Percentiles rank a stretch among this genome's conserved stretches.
These are phyloP conservation scores for Microcebus lehilahytsara DNA, from an alignment of 2,113 vertebrate genomes.

Conservation along the genomic window DNA sequence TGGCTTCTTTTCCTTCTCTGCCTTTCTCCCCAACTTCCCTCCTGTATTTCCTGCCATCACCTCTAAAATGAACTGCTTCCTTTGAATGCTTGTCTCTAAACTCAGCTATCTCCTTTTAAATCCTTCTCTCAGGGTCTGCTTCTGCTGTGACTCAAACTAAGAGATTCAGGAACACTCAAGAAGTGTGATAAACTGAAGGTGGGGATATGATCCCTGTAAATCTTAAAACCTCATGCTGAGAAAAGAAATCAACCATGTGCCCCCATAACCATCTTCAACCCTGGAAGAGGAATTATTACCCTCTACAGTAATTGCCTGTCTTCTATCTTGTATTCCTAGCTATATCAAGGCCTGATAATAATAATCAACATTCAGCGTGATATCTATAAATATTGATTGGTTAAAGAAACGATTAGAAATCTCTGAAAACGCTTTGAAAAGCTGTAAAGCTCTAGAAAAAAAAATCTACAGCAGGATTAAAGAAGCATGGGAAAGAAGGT, in stretches of 20 bases:
- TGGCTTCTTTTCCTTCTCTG: neutral
- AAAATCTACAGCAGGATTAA: neutral
- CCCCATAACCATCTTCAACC: neutral
- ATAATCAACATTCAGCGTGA: neutral
- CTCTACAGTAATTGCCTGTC: rapidly evolving
- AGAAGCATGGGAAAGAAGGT: neutral
- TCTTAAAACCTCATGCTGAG: neutral
- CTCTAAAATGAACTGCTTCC: neutral
- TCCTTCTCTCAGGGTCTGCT: neutral
- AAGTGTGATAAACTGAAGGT: neutral
- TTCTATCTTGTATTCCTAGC: neutral
- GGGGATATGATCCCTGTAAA: neutral
- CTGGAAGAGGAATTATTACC: neutral
- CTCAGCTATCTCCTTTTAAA: neutral
- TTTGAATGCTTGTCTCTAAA: neutral
- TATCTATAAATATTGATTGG: neutral
- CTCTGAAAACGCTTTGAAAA: neutral
- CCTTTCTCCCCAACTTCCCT: neutral
- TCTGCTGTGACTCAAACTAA: neutral
- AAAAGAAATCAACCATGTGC: neutral
- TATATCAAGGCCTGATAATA: neutral
- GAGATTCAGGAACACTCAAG: neutral
- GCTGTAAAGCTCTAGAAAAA: neutral
- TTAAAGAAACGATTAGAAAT: neutral
- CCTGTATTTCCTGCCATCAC: neutral